Conservation (phyloP, 2,888 invertebrate genomes). For the Leptothorax acervorum region DNA sequence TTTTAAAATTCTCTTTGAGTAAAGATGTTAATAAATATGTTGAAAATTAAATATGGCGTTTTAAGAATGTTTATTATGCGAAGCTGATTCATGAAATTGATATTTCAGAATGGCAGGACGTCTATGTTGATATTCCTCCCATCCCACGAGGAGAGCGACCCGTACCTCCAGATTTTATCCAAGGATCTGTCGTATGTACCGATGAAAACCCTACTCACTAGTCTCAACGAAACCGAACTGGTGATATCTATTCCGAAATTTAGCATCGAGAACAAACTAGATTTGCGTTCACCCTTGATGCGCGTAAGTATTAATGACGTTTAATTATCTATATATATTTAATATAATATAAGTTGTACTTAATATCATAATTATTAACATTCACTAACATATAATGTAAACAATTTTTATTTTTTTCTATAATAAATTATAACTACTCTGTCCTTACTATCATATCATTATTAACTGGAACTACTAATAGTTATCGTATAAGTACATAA, state of each 20-base stretch:
- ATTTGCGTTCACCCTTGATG: constrained; percentile 86
- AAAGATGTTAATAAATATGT: background rate
- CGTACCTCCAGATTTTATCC: constrained; percentile 86
- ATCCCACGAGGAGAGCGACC: constrained; percentile 81
- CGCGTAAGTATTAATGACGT: constrained; percentile 84
- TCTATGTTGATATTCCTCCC: constrained; percentile 90
- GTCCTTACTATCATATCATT: background rate
- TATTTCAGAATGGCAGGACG: constrained; percentile 87
- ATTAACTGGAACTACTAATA: background rate
- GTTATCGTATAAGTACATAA: background rate
- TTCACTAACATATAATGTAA: background rate
- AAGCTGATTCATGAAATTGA: background rate
- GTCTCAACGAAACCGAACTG: constrained; percentile 86
- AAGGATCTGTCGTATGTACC: constrained; percentile 88
- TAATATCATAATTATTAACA: background rate
- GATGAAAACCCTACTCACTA: constrained; percentile 85
- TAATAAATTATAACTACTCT: background rate
- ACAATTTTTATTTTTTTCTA: background rate
- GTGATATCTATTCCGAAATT: constrained; percentile 88
- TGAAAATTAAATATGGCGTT: background rate
- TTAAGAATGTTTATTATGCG: background rate
- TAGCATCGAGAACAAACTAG: constrained; percentile 87
- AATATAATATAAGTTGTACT: background rate
- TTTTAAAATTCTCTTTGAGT: background rate
- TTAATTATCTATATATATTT: background rate